These are phyloP conservation scores for Mizuhopecten yessoensis DNA, from an alignment of 1,140 invertebrate species.

Conservation along the genomic window DNA sequence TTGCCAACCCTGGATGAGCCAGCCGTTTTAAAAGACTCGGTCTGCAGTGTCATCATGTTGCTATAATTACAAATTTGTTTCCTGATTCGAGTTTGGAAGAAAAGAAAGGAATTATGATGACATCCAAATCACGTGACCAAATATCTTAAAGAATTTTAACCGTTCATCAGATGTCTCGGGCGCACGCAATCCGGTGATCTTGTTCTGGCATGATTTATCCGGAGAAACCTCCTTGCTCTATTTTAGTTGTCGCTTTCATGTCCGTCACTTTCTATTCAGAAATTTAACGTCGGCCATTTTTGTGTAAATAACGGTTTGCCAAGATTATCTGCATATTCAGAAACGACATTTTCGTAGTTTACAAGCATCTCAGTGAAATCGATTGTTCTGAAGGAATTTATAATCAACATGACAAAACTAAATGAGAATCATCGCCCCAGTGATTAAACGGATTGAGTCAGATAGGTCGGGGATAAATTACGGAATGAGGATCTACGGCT, in stretches of 20 bases:
- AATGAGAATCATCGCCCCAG: not conserved
- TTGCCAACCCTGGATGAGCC: not conserved
- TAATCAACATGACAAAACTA: conserved; percentile 7
- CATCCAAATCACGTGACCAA: not conserved
- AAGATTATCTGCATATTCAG: conserved; percentile 33
- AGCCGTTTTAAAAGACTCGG: not conserved
- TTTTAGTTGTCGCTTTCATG: conserved; percentile 11
- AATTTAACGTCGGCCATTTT: not conserved
- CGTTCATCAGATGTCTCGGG: conserved; percentile 6
- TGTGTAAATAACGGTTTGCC: conserved; percentile 24
- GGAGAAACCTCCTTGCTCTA: not conserved
- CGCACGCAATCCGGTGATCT: not conserved
- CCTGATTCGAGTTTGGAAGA: not conserved
- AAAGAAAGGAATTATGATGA: conserved; percentile 39
- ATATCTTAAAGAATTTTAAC: conserved; percentile 13
- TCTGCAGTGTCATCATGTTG: not conserved
- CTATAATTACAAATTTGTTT: conserved; percentile 28
- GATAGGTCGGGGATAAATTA: not conserved
- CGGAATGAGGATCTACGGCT: conserved; percentile 22
- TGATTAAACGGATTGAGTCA: conserved; percentile 19
- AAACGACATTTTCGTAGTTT: conserved; percentile 39
- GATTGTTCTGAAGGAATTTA: conserved; percentile 28
- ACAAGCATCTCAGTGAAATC: conserved; percentile 7
- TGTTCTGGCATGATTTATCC: conserved; percentile 10
- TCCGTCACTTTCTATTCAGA: conserved; percentile 18